A percentile compares a stretch with the other conserved stretches of the same genome.
These are phyloP conservation scores for Zaprionus davidi DNA, from an alignment of 1,140 invertebrate species.

Conservation along the genomic window DNA sequence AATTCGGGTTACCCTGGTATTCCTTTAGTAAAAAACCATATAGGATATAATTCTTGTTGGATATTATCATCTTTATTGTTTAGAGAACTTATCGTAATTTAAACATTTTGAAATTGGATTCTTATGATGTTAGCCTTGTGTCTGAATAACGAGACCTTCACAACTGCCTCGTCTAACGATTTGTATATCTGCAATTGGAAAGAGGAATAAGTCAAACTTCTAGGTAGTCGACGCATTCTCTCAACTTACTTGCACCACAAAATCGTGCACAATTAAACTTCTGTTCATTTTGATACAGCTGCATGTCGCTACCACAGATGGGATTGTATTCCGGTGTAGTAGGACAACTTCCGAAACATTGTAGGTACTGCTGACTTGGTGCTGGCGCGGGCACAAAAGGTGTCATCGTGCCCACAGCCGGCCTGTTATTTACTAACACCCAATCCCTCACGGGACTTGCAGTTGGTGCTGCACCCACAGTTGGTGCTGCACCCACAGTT, in stretches of 20 bases:
- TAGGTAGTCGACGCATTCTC: background rate
- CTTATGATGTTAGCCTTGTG: slow-evolving; percentile 53
- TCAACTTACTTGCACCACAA: slow-evolving; percentile 86
- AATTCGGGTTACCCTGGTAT: background rate
- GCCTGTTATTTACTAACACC: slow-evolving; percentile 71
- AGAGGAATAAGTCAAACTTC: background rate
- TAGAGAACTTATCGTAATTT: slow-evolving; percentile 6
- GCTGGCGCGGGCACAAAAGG: slow-evolving; percentile 54
- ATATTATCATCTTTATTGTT: background rate
- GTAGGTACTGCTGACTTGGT: slow-evolving; percentile 58
- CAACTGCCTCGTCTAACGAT: slow-evolving; percentile 76
- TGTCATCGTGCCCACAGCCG: slow-evolving; percentile 46
- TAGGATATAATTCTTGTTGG: background rate
- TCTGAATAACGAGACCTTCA: slow-evolving; percentile 72
- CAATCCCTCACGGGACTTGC: slow-evolving; percentile 22
- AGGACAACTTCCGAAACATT: slow-evolving; percentile 85
- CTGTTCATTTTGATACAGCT: slow-evolving; percentile 88
- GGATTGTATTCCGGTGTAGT: slow-evolving; percentile 88
- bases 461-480: too few species aligned
- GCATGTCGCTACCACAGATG: slow-evolving; percentile 88
- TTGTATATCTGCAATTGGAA: slow-evolving; percentile 63
- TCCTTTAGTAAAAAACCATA: background rate
- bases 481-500: too few species aligned
- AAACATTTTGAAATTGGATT: slow-evolving; percentile 18
- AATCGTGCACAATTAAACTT: slow-evolving; percentile 86